Evolutionary conservation across 2,113 vertebrate species (phyloP).

Genomic region (Chaetops frenatus): DNA sequence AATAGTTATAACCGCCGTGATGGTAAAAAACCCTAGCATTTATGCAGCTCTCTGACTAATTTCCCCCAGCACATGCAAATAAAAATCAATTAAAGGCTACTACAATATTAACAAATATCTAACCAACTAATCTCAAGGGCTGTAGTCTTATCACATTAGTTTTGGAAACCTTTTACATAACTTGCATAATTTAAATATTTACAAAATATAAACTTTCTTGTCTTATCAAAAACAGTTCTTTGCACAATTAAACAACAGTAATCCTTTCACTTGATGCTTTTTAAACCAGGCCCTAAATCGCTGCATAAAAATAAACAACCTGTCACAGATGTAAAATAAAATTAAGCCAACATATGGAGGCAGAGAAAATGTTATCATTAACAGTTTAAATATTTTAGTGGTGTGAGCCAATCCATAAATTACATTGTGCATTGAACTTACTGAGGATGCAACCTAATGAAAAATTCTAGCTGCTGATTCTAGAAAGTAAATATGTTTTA

Average conservation of each 20-base stretch:
- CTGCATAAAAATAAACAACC: conserved; percentile 1
- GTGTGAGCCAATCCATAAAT: neutral
- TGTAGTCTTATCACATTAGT: conserved; percentile 35
- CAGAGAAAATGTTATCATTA: neutral
- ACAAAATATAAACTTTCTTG: conserved; percentile 75
- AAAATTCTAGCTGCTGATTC: neutral
- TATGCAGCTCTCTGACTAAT: conserved; percentile 18
- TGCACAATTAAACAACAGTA: conserved; percentile 56
- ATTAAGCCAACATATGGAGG: neutral
- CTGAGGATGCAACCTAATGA: neutral
- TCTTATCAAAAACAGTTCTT: conserved; percentile 70
- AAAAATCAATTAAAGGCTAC: neutral
- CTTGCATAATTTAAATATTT: conserved; percentile 82
- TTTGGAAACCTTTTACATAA: conserved; percentile 45
- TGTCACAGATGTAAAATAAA: conserved; percentile 24
- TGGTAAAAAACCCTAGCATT: neutral
- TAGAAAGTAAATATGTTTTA: neutral
- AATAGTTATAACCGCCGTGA: conserved; percentile 14
- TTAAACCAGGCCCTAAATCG: conserved; percentile 38
- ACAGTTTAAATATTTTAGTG: neutral
- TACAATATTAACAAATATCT: conserved; percentile 7
- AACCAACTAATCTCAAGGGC: conserved; percentile 10
- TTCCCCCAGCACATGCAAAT: conserved; percentile 10
- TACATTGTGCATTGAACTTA: neutral
- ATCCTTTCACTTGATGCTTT: conserved; percentile 32